These are phyloP conservation scores for Oreochromis niloticus DNA, from an alignment of 2,113 vertebrate genomes.

Conservation along the genomic window DNA sequence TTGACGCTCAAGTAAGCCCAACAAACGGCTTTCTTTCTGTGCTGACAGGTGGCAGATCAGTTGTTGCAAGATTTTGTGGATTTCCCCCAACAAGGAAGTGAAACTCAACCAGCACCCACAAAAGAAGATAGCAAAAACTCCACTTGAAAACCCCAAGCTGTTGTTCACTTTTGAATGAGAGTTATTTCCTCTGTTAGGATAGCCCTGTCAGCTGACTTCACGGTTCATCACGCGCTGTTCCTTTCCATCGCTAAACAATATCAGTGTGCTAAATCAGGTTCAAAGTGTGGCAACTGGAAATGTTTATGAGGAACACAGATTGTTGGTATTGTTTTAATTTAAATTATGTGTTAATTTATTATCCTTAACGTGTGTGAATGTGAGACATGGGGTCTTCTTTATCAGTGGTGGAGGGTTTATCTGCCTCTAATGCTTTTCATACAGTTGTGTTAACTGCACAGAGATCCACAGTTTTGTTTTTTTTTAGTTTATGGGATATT, in stretches of 20 bases:
- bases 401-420: neutral
- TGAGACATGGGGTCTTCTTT: conserved; percentile 3
- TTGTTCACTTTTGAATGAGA: neutral
- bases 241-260: neutral
- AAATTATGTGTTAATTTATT: conserved; percentile 43
- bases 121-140: conserved; percentile 25
- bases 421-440: neutral
- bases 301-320: neutral
- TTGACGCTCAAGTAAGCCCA: neutral
- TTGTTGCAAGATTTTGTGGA: conserved; percentile 13
- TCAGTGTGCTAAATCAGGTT: conserved; percentile 24
- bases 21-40: neutral
- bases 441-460: neutral
- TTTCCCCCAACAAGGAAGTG: conserved; percentile 47
- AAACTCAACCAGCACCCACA: conserved; percentile 22
- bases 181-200: conserved; percentile 2
- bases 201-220: conserved; percentile 11
- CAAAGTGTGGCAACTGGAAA: neutral
- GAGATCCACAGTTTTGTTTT: neutral
- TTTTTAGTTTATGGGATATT: neutral
- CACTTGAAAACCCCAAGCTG: conserved; percentile 32
- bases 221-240: neutral
- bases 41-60: conserved; percentile 14
- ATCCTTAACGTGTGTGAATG: neutral
- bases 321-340: conserved; percentile 42